Base-by-base conservation (phyloP, 2,888 invertebrate genomes). In the Biston betularia region DNA sequence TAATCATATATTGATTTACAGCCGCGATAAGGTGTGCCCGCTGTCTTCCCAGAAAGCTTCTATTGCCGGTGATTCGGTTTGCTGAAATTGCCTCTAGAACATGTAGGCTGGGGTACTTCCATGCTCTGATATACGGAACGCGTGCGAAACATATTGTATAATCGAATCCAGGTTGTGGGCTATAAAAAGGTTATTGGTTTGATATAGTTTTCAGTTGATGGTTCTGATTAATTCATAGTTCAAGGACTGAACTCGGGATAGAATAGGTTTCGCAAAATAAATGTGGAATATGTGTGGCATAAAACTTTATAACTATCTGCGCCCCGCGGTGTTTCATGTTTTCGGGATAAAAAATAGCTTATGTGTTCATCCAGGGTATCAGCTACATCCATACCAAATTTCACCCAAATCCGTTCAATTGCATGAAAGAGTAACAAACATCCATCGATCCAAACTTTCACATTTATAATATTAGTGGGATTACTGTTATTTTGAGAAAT, bases 1-100 rank as follows among this genome's bases (percentile, higher is more conserved):
- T 93, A 93, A 93, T 93, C 92, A 92, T 92, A 92, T 93, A 93
- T 93, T 93, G 93, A 93, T 93, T 93, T 93, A 93, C 91, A 89
- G 86, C 86, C 69, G 75, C 90, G 93, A 93, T 93, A 93, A 91
- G 90, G 88, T 81, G 86, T 87, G 83, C 88, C 87, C 80, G 89
- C 86, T 84, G 89, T 83, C 87, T 92, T 92, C 92, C 82, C 76
- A 81, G 93, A 92, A 93, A 73, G 80, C 79, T 54, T 85, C 89
- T 89, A 89, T 85, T 84, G 86, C 79, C 78, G 72, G 80, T 79
- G 74, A 79, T 79, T 79, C 82, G 79, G 81, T 79, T 80, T 79
- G 79, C 81, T 82, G 83, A 83, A 89, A 90, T 90, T 88, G 89
- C 86, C 83, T 89, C 85, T 73, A 70, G 79, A 82, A 75, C 72